Conservation (phyloP, 2,888 invertebrate genomes). For the Gnatocerus cornutus region DNA sequence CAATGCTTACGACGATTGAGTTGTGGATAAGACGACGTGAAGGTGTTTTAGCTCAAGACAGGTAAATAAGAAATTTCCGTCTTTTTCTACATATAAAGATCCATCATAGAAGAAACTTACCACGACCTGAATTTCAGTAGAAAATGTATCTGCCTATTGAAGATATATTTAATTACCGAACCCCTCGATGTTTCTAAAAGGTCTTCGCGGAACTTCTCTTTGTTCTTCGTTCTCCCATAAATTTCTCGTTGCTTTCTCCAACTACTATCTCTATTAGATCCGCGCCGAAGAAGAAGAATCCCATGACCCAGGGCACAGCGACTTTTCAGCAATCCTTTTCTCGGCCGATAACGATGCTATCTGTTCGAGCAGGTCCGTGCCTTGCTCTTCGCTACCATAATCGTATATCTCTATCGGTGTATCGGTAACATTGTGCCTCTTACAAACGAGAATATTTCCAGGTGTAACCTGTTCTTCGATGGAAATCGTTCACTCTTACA, state of each 20-base stretch:
- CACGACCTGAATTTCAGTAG: too few relatives aligned
- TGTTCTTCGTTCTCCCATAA: constrained; percentile 34
- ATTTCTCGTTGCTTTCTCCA: constrained; percentile 43
- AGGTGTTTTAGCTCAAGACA: too few relatives aligned
- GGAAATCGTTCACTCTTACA: constrained; percentile 41
- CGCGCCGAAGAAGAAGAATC: constrained; percentile 38
- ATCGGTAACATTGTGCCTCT: constrained; percentile 35
- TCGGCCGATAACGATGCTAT: constrained; percentile 36
- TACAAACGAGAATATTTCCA: constrained; percentile 46
- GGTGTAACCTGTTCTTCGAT: constrained; percentile 42
- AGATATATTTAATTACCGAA: not conserved
- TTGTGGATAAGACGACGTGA: not conserved
- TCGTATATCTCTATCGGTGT: constrained; percentile 48
- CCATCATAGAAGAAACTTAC: too few relatives aligned
- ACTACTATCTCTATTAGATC: constrained; percentile 44
- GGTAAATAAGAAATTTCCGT: too few relatives aligned
- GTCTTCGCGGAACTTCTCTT: constrained; percentile 18
- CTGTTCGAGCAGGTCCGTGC: constrained; percentile 23
- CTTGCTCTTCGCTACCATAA: constrained; percentile 47
- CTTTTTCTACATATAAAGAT: too few relatives aligned
- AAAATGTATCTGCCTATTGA: too few relatives aligned
- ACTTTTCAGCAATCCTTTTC: constrained; percentile 35
- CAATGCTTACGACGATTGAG: not conserved
- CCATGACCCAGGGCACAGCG: constrained; percentile 38
- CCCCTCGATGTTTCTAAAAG: not conserved